Evolutionary conservation across 2,888 invertebrate species (phyloP), one percentile per base, ranked within the genome.

Genomic region (Nemoura dubitans): DNA sequence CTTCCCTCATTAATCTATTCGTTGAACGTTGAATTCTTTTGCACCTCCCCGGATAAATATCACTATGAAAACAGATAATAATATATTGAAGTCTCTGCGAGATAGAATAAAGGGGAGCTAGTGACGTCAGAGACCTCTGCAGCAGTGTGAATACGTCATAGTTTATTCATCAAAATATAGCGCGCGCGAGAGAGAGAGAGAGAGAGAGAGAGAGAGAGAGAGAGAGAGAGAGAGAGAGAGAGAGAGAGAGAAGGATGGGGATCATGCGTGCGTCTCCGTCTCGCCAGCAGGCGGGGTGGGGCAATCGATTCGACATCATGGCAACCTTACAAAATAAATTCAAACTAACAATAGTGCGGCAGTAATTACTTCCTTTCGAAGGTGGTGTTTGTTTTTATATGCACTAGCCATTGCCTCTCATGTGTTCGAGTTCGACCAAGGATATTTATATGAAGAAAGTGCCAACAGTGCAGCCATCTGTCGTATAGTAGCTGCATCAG

Each of bases 131-230:
- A 59, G 59, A 59, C 59, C 59, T 59, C 28, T 36, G 82, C 82
- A 82, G 82, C 29, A 29, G 29, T 82, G 82, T 82, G 82, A 82
- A 82, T 82, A 82, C 82, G 82, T 82, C 82, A 82, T 82, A 82
- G 82, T 82, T 82, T 82, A 82, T 82, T 82, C 82, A 82, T 82
- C 82, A 82, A 78, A n/a, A 59, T 59, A 59, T 59, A 59, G 78
- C 78, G 78, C 78, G 82, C n/a, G n/a, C n/a, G n/a, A n/a, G n/a
- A n/a, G n/a, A n/a, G n/a, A n/a, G n/a, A n/a, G n/a, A n/a, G n/a
- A n/a, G n/a, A n/a, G n/a, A n/a, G n/a, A n/a, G n/a, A n/a, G n/a
- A n/a, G n/a, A n/a, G n/a, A n/a, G n/a, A n/a, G n/a, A n/a, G n/a
- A n/a, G n/a, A n/a, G n/a, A n/a, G n/a, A n/a, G n/a, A n/a, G n/a